These are phyloP conservation scores for Lepilemur ruficaudatus DNA, from an alignment of 2,797 vertebrate species.

Conservation along the genomic window DNA sequence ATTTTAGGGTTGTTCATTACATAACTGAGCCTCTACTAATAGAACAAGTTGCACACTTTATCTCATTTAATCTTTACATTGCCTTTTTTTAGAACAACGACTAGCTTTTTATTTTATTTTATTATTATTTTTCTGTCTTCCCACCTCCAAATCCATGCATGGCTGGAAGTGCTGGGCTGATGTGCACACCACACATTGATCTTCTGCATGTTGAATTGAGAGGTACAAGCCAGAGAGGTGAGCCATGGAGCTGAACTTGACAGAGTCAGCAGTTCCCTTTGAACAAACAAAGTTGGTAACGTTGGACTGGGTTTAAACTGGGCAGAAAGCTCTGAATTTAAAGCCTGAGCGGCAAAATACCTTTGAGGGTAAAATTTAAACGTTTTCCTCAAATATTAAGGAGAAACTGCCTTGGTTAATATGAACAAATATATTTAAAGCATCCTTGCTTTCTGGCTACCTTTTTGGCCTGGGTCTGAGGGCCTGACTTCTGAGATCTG, in stretches of 20 bases:
- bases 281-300: not conserved
- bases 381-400: not conserved
- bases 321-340: not conserved
- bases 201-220: conserved; percentile 54
- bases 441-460: not conserved
- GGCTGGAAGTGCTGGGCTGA: not conserved
- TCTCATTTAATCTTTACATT: not conserved
- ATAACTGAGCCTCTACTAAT: not conserved
- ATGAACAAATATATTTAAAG: not conserved
- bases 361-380: not conserved
- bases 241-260: not conserved
- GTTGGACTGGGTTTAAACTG: not conserved
- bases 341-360: not conserved
- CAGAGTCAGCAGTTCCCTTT: conserved; percentile 1
- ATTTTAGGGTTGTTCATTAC: not conserved
- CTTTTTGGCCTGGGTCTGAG: not conserved
- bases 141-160: not conserved
- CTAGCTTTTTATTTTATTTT: not conserved
- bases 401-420: not conserved
- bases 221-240: not conserved
- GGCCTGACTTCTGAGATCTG: not conserved
- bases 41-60: not conserved
- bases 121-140: not conserved
- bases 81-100: not conserved
- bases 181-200: not conserved